A percentile compares a stretch with the other conserved stretches of the same genome.
Evolutionary conservation across 2,888 invertebrate genomes (phyloP).

Genomic region (Noctua janthina): DNA sequence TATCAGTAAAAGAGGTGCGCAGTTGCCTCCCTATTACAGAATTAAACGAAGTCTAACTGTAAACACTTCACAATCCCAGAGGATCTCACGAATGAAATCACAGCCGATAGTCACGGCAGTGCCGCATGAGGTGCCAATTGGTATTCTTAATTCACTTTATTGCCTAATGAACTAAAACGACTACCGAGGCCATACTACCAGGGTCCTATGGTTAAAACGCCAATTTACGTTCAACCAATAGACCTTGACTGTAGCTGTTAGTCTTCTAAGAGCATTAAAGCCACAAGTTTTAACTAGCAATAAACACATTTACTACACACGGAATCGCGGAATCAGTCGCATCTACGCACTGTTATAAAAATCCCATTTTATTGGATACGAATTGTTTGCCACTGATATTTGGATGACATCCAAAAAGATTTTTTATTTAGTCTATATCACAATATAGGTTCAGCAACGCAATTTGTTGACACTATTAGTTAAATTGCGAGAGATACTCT

Average conservation of each 20-base stretch:
- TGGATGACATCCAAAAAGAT: slow-evolving; percentile 60
- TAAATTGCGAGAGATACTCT: slow-evolving; percentile 9
- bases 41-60: not conserved
- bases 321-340: slow-evolving; percentile 15
- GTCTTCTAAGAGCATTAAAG: slow-evolving; percentile 34
- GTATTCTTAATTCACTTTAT: slow-evolving; percentile 54
- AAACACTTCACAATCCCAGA: not conserved
- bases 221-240: slow-evolving; percentile 51
- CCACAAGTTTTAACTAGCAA: slow-evolving; percentile 29
- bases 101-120: not conserved
- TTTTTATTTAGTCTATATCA: not conserved
- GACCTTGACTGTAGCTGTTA: slow-evolving; percentile 42
- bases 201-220: slow-evolving; percentile 40
- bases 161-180: slow-evolving; percentile 47
- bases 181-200: slow-evolving; percentile 22
- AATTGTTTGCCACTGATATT: slow-evolving; percentile 43
- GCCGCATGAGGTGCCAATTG: slow-evolving; percentile 45
- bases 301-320: slow-evolving; percentile 37
- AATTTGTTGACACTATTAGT: slow-evolving; percentile 31
- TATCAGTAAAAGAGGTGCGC: not conserved
- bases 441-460: not conserved
- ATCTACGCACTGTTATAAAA: slow-evolving; percentile 44
- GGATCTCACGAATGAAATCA: slow-evolving; percentile 38
- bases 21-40: not conserved
- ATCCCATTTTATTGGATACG: slow-evolving; percentile 45